Conservation (phyloP, 2,113 vertebrate species). For the Neolamprologus sp. region DNA sequence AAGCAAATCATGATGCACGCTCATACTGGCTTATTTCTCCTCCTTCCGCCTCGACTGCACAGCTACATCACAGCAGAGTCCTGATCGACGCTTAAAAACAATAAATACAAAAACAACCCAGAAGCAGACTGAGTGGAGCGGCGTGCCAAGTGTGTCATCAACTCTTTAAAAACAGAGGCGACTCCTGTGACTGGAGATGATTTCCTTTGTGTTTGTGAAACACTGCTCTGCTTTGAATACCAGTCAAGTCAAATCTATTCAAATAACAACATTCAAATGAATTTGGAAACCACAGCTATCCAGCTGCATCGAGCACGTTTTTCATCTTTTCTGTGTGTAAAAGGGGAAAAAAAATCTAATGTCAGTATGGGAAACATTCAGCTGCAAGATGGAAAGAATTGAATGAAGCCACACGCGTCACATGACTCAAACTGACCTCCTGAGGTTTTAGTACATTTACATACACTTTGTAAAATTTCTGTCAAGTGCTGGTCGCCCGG, state of each 20-base stretch:
- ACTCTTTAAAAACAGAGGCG: background rate
- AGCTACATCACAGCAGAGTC: background rate
- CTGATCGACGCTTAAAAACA: background rate
- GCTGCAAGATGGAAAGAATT: background rate
- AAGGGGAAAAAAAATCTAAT: background rate
- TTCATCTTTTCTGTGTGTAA: background rate
- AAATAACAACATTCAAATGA: conserved; percentile 17
- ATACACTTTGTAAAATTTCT: background rate
- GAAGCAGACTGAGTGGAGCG: no score
- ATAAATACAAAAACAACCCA: background rate
- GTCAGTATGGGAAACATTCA: background rate
- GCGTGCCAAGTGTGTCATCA: background rate
- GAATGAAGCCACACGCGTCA: background rate
- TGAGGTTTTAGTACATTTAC: background rate
- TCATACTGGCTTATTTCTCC: background rate
- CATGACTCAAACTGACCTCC: background rate
- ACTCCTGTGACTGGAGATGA: background rate
- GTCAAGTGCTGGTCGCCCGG: background rate
- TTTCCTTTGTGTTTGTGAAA: background rate
- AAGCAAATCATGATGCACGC: background rate
- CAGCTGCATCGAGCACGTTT: background rate
- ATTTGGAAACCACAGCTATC: background rate
- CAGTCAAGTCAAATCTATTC: conserved; percentile 35
- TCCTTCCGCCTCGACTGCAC: background rate
- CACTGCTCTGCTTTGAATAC: conserved; percentile 23